These are phyloP conservation scores for Lucifuga dentata DNA, from an alignment of 2,113 vertebrate genomes.

Conservation along the genomic window DNA sequence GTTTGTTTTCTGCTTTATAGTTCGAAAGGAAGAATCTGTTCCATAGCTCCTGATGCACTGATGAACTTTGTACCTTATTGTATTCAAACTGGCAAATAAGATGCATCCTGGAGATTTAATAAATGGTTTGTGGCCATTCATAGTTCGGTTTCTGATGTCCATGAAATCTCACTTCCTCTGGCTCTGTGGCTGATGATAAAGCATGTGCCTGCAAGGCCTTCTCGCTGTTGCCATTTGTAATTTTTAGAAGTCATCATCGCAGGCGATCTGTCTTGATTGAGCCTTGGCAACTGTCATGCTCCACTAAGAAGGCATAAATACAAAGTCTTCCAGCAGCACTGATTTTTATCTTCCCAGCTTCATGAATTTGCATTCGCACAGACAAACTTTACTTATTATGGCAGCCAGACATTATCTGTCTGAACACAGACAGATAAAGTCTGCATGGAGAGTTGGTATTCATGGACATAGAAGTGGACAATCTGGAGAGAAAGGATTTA, in stretches of 20 bases:
- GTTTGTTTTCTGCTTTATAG: conserved; percentile 24
- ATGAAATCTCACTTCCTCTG: conserved; percentile 63
- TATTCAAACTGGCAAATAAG: conserved; percentile 39
- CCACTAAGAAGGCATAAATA: conserved; percentile 77
- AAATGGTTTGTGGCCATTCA: conserved; percentile 47
- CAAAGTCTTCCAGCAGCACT: conserved; percentile 58
- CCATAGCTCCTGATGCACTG: conserved; percentile 36
- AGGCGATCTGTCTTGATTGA: conserved; percentile 81
- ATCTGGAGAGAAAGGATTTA: conserved; percentile 60
- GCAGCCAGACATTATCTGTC: conserved; percentile 65
- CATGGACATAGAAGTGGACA: too few relatives aligned
- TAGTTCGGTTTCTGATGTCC: conserved; percentile 57
- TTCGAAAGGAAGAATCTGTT: conserved; percentile 39
- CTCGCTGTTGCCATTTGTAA: conserved; percentile 77
- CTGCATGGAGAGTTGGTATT: too few relatives aligned
- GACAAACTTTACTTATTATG: conserved; percentile 77
- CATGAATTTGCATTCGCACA: conserved; percentile 72
- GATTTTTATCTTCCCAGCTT: conserved; percentile 77
- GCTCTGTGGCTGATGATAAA: conserved; percentile 66
- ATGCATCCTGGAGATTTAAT: conserved; percentile 52
- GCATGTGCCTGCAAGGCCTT: conserved; percentile 67
- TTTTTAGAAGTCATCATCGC: conserved; percentile 77
- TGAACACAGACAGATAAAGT: too few relatives aligned
- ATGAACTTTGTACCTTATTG: conserved; percentile 62
- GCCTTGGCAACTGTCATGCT: conserved; percentile 76